Evolutionary conservation across 2,113 vertebrate species (phyloP).

Genomic region (Oncorhynchus masou): DNA sequence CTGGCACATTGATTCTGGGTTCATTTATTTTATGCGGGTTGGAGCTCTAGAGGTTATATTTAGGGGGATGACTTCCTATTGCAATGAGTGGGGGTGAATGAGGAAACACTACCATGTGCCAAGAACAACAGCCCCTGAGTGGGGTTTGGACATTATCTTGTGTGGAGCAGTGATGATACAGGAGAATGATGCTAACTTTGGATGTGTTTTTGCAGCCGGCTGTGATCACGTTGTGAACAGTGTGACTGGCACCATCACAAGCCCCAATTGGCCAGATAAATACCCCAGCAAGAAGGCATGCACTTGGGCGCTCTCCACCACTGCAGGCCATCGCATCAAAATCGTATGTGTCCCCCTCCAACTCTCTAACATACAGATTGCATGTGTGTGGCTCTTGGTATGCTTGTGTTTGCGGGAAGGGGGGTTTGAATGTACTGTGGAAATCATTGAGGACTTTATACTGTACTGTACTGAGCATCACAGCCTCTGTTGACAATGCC

Average conservation of each 20-base stretch:
- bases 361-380: not conserved
- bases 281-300: constrained; percentile 82
- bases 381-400: not conserved
- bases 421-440: not conserved
- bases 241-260: constrained; percentile 76
- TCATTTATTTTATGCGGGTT: constrained; percentile 46
- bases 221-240: constrained; percentile 80
- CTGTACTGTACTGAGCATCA: not conserved
- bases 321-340: constrained; percentile 89
- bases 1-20: constrained; percentile 74
- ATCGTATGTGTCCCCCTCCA: constrained; percentile 75
- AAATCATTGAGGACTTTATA: constrained; percentile 15
- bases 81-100: not conserved
- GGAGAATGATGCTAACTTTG: constrained; percentile 22
- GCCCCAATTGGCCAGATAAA: constrained; percentile 82
- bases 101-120: constrained; percentile 1
- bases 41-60: constrained; percentile 31
- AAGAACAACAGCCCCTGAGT: constrained; percentile 20
- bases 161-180: not conserved
- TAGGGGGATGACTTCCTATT: constrained; percentile 35
- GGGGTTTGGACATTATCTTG: constrained; percentile 5
- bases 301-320: constrained; percentile 85
- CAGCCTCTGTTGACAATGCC: not conserved
- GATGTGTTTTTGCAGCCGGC: constrained; percentile 64
- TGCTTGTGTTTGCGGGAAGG: not conserved